A percentile compares a stretch with the other conserved stretches of the same genome.
Evolutionary conservation across 2,888 invertebrate species (phyloP).

Genomic region (Parapristionchus giblindavisi): DNA sequence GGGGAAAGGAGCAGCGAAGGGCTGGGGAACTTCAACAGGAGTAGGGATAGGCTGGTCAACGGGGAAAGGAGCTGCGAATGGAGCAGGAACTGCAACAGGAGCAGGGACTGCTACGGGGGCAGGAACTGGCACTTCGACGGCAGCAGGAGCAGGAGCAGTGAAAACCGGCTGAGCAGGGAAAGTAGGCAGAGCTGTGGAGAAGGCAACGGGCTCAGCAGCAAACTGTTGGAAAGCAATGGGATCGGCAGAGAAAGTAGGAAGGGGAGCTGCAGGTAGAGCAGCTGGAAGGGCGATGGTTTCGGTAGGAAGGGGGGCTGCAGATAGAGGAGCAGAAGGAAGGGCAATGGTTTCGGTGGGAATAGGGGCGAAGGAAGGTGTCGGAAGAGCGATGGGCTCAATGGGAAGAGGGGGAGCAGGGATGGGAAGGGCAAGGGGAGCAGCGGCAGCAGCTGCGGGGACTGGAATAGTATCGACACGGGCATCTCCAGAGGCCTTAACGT

Average conservation of each 20-base stretch:
- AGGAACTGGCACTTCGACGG: conserved; percentile 6
- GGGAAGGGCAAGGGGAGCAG: conserved; percentile 20
- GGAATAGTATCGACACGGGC: conserved; percentile 39
- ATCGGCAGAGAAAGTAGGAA: background rate
- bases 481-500: conserved; percentile 38
- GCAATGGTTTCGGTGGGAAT: background rate
- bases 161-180: background rate
- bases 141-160: conserved; percentile 1
- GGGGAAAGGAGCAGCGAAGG: conserved; percentile 20
- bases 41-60: conserved; percentile 9
- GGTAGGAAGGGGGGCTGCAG: background rate
- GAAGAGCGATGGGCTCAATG: background rate
- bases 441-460: conserved; percentile 31
- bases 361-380: background rate
- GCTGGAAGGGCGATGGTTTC: conserved; percentile 8
- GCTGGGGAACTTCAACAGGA: conserved; percentile 30
- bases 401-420: background rate
- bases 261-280: background rate
- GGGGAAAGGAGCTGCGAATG: conserved; percentile 21
- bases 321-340: background rate
- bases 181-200: background rate
- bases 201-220: background rate
- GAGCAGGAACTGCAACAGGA: background rate
- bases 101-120: conserved; percentile 10
- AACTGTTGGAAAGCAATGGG: too few species aligned